Base-by-base conservation (phyloP, 2,113 vertebrate genomes). In the human region DNA sequence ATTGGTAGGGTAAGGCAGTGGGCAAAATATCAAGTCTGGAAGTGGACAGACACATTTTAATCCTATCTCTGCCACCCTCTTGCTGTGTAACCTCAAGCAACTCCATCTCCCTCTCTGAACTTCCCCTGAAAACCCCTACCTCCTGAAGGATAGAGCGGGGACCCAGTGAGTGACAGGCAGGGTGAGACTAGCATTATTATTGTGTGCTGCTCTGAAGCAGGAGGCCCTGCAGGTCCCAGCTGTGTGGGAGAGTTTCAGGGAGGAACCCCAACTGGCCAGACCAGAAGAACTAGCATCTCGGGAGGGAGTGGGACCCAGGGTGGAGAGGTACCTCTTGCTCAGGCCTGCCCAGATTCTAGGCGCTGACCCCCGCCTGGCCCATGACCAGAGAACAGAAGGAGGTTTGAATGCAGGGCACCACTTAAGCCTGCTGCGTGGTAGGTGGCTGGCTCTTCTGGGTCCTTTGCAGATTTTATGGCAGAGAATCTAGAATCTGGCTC, bases 241-340 rank as follows among this genome's bases (percentile, higher is more conserved):
- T 14, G 97, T 84, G 97, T 98, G 97, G 97, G 98, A 98, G 97
- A 98, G 98, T 98, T 98, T 98, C 98, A 98, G 97, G 97, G 98
- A 98, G 98, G 97, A 92, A 96, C 98, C 97, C 64, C 48, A 93
- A 96, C 98, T 95, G 83, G 97, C 81, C 81, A 72, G 73, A 98
- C 98, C 10, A 32, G 98, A 97, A 97, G 87, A 98, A 80, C 97
- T 45, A 93, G 98, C 50, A 1, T 92, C 96, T 93, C 76, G 64
- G 96, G 90, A 97, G 97, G 98, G 97, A 96, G 94, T 40, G 68
- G 92, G 94, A 90, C 79, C 83, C 91, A 92, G 97, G 98, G 97
- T 90, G 97, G 93, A 83, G 97, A 94, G 75, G 10, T 78, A 79
- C 38, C 94, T 97, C 98, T 35, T 98, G 98, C 97, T 96, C 68